These are phyloP conservation scores for Furnarius figulus DNA, from an alignment of 2,113 vertebrate genomes.

Conservation along the genomic window DNA sequence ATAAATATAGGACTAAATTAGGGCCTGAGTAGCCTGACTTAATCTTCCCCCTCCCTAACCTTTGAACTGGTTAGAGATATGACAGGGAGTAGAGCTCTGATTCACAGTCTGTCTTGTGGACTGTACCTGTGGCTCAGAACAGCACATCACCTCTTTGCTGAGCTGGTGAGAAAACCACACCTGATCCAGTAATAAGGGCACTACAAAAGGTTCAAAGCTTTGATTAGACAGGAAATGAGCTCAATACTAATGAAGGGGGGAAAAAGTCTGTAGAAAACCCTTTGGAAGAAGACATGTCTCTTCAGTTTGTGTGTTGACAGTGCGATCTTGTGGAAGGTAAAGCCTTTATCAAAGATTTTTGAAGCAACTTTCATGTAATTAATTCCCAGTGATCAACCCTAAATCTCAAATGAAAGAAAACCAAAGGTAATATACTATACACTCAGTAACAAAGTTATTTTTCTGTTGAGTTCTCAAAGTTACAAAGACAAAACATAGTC, in stretches of 20 bases:
- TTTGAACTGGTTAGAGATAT: background rate
- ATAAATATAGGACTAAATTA: background rate
- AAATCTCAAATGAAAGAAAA: background rate
- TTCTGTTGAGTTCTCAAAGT: background rate
- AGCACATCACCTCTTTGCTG: background rate
- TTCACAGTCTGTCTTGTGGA: background rate
- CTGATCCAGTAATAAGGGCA: accelerated
- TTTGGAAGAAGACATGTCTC: background rate
- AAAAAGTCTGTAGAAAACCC: background rate
- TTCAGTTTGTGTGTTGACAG: background rate
- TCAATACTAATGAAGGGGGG: background rate
- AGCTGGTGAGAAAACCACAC: background rate
- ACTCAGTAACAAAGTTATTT: background rate
- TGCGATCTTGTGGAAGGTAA: background rate
- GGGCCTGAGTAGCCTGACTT: background rate
- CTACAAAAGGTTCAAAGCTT: background rate
- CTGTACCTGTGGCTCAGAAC: background rate
- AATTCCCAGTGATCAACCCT: background rate
- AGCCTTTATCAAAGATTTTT: background rate
- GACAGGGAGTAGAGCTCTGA: background rate
- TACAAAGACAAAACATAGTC: background rate
- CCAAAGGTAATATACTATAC: background rate
- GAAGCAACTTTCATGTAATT: background rate
- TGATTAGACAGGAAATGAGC: background rate
- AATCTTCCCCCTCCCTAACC: accelerated